phyloP scores from a whole-genome alignment of 2,888 invertebrate species.

The Onthophagus sagittarius region DNA sequence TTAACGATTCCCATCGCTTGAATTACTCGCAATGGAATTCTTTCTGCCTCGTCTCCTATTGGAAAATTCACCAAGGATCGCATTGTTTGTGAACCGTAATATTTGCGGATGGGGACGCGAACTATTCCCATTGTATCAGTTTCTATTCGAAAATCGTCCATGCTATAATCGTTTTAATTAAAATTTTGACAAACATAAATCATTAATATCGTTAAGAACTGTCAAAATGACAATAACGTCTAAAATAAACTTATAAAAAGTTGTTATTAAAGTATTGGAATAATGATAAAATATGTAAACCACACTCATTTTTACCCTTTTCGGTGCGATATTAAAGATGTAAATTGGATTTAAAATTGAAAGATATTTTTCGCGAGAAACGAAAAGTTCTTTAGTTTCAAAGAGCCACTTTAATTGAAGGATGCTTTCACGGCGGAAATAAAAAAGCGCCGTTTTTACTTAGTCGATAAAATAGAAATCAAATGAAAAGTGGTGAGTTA shows the following conservation, averaged over 20 bases:
- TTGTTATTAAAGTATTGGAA: too few species aligned
- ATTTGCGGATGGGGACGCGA: background rate
- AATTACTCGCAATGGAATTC: constrained; percentile 56
- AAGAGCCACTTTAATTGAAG: background rate
- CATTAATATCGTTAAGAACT: background rate
- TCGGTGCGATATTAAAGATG: background rate
- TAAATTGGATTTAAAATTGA: background rate
- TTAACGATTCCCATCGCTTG: constrained; percentile 94
- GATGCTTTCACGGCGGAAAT: too few species aligned
- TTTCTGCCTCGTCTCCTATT: background rate
- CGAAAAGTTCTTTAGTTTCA: background rate
- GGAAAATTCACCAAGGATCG: background rate
- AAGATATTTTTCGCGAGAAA: background rate
- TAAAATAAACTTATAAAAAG: too few species aligned
- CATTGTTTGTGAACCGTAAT: background rate
- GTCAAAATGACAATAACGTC: background rate
- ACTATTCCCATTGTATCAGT: background rate
- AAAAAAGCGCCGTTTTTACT: too few species aligned
- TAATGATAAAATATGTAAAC: too few species aligned
- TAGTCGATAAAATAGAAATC: too few species aligned
- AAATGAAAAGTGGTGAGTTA: too few species aligned
- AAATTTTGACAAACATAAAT: background rate
- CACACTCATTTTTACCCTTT: background rate
- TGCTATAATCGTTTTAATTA: background rate
- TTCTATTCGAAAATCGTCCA: background rate